phyloP scores from a whole-genome alignment of 2,888 invertebrate species.

The Azorinus chamasolen region DNA sequence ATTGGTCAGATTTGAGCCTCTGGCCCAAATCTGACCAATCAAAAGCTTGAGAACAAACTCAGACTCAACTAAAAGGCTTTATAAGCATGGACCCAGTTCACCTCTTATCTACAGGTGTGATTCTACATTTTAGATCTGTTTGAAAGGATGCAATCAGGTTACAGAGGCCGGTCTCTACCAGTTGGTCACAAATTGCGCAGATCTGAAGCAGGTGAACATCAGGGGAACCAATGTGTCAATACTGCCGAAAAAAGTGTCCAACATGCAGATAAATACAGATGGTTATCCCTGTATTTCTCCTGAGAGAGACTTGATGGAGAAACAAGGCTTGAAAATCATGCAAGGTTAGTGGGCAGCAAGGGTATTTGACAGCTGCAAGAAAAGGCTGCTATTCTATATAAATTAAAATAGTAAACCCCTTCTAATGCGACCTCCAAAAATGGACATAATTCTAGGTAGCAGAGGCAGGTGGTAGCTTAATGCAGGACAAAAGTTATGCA shows the following conservation, averaged over 20 bases:
- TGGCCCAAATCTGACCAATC: no score
- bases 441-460: no score
- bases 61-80: no score
- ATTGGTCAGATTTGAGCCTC: no score
- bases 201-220: conserved; percentile 45
- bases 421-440: no score
- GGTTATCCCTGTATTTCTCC: conserved; percentile 68
- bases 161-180: conserved; percentile 62
- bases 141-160: conserved; percentile 58
- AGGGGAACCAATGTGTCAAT: conserved; percentile 61
- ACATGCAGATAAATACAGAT: conserved; percentile 28
- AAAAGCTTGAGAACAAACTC: no score
- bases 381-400: no score
- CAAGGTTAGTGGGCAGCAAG: conserved; percentile 9
- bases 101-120: no score
- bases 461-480: no score
- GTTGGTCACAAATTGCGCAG: conserved; percentile 42
- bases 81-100: not conserved
- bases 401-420: no score
- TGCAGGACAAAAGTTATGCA: no score
- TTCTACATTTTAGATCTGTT: conserved; percentile 45
- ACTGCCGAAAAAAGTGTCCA: conserved; percentile 39
- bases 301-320: conserved; percentile 29
- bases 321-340: conserved; percentile 25
- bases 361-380: no score